phyloP scores from a whole-genome alignment of 2,113 vertebrate genomes.

The Oreochromis spilurus region DNA sequence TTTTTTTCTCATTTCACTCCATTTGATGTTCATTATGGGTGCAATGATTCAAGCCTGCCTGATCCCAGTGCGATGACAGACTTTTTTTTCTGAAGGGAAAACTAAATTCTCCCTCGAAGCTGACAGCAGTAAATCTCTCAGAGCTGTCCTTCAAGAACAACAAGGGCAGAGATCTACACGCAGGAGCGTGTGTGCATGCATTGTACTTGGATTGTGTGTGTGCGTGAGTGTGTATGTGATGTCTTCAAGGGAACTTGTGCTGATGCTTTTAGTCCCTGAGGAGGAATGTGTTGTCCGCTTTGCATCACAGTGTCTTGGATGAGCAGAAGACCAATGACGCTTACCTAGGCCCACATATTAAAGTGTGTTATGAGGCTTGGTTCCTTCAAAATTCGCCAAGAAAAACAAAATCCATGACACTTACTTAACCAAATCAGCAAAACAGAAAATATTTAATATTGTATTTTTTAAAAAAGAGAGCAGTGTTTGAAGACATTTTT shows the following conservation, averaged over 20 bases:
- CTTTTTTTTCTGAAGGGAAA: neutral
- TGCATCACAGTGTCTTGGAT: slow-evolving; percentile 32
- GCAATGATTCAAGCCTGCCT: neutral
- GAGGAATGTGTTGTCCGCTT: slow-evolving; percentile 20
- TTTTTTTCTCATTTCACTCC: neutral
- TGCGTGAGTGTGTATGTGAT: neutral
- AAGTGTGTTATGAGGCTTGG: neutral
- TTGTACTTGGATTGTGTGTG: neutral
- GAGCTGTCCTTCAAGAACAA: neutral
- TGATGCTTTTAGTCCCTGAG: slow-evolving; percentile 16
- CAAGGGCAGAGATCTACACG: neutral
- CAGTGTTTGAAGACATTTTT: neutral
- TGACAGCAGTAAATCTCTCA: slow-evolving; percentile 9
- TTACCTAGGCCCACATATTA: neutral
- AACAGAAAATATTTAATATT: neutral
- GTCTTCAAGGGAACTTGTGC: slow-evolving; percentile 13
- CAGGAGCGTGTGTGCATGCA: neutral
- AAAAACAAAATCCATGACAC: neutral
- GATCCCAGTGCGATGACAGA: neutral
- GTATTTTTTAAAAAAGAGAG: neutral
- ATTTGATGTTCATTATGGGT: neutral
- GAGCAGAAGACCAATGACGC: neutral
- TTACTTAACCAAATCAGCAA: neutral
- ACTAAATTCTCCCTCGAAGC: neutral
- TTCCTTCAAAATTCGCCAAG: neutral